Evolutionary conservation across 2,888 invertebrate species (phyloP).

Genomic region (Entomobrya proxima): DNA sequence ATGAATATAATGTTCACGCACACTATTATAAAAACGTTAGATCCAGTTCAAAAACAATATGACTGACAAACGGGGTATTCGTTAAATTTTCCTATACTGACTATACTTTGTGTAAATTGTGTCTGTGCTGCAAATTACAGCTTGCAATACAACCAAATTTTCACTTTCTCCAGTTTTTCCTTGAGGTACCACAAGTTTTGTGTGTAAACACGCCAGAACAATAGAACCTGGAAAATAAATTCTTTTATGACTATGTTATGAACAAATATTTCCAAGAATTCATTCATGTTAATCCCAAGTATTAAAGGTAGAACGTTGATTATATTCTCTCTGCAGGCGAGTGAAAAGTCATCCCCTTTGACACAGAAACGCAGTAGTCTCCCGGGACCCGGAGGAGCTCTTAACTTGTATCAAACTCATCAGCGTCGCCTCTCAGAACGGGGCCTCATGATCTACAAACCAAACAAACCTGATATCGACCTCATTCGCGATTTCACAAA

Average conservation of each 20-base stretch:
- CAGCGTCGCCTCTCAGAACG: conserved; percentile 75
- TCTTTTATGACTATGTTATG: neutral
- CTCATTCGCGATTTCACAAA: conserved; percentile 74
- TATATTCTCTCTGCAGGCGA: conserved; percentile 56
- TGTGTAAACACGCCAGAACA: no score
- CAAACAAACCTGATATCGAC: conserved; percentile 75
- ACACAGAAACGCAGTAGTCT: conserved; percentile 72
- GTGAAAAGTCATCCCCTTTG: conserved; percentile 67
- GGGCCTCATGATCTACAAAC: conserved; percentile 74
- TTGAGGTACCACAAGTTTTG: no score
- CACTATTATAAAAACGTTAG: no score
- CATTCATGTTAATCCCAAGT: neutral
- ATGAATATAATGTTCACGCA: no score
- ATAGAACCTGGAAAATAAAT: no score
- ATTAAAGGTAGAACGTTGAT: neutral
- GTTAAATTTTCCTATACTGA: no score
- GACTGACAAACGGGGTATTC: no score
- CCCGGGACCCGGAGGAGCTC: conserved; percentile 69
- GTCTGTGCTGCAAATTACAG: no score
- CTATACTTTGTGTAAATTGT: no score
- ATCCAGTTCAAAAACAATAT: no score
- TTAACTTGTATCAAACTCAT: conserved; percentile 73
- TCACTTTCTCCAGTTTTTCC: no score
- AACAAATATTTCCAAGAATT: neutral
- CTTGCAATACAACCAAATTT: no score